These are phyloP conservation scores for Corythornis madagascariensis DNA, from an alignment of 2,113 vertebrate genomes.

Conservation along the genomic window DNA sequence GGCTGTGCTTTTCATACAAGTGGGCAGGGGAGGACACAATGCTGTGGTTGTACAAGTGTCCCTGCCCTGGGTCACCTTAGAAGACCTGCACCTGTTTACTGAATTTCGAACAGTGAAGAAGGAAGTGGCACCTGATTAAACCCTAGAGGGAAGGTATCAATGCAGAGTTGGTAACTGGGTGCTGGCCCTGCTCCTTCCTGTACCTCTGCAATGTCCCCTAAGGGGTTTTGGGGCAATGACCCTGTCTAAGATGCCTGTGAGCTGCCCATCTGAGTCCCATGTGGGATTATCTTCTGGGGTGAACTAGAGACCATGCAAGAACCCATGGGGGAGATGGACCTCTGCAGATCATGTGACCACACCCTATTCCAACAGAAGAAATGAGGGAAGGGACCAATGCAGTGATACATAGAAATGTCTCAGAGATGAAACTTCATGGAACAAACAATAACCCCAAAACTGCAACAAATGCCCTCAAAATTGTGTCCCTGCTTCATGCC, in stretches of 20 bases:
- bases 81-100: neutral
- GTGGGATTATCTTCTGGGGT: neutral
- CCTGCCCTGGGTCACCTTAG: neutral
- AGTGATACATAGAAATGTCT: fast-evolving
- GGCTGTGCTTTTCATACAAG: neutral
- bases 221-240: neutral
- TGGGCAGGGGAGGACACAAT: fast-evolving
- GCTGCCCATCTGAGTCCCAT: neutral
- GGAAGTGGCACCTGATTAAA: neutral
- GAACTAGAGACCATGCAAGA: neutral
- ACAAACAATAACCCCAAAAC: neutral
- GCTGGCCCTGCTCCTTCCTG: neutral
- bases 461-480: neutral
- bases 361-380: neutral
- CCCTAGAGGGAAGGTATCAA: neutral
- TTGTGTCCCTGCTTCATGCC: fast-evolving
- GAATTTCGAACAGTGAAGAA: neutral
- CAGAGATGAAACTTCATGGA: neutral
- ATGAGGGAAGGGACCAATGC: neutral
- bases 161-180: neutral
- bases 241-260: neutral
- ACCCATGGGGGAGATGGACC: neutral
- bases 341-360: neutral
- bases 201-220: neutral
- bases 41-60: neutral